Evolutionary conservation across 2,113 vertebrate species (phyloP).

Genomic region (Hippocampus barbouri): DNA sequence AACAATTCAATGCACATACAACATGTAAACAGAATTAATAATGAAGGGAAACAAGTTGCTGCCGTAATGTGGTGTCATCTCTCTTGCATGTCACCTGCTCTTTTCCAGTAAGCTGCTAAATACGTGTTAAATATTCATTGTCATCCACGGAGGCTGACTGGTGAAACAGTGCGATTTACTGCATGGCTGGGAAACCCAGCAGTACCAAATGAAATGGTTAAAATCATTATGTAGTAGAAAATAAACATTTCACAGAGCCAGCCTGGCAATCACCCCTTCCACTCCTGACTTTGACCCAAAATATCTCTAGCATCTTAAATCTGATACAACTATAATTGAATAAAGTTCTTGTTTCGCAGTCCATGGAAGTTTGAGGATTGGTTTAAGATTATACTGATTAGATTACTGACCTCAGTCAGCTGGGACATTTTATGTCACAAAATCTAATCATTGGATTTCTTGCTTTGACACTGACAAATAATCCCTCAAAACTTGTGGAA

Average conservation of each 20-base stretch:
- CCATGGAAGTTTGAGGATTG: not conserved
- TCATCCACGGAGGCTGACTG: slow-evolving; percentile 20
- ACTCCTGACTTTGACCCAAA: not conserved
- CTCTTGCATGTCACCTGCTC: slow-evolving; percentile 9
- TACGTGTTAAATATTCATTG: slow-evolving; percentile 31
- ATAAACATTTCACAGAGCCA: not conserved
- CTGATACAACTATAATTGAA: slow-evolving; percentile 3
- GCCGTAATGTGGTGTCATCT: slow-evolving; percentile 2
- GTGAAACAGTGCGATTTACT: slow-evolving; percentile 18
- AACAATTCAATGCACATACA: slow-evolving; percentile 15
- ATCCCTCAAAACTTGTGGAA: not conserved
- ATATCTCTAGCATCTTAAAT: slow-evolving; percentile 1
- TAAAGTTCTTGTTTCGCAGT: not conserved
- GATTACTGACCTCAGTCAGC: not conserved
- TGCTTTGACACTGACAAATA: slow-evolving; percentile 6
- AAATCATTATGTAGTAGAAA: not conserved
- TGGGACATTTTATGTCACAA: not conserved
- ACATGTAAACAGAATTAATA: slow-evolving; percentile 14
- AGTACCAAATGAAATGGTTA: not conserved
- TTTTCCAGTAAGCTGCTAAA: slow-evolving; percentile 27
- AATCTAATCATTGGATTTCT: not conserved
- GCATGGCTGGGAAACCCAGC: slow-evolving; percentile 11
- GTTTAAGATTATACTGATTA: slow-evolving; percentile 2
- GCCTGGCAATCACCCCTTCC: not conserved
- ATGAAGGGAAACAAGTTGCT: slow-evolving; percentile 7